phyloP scores from a whole-genome alignment of 1,140 invertebrate genomes.

The Brachionus rubens region DNA sequence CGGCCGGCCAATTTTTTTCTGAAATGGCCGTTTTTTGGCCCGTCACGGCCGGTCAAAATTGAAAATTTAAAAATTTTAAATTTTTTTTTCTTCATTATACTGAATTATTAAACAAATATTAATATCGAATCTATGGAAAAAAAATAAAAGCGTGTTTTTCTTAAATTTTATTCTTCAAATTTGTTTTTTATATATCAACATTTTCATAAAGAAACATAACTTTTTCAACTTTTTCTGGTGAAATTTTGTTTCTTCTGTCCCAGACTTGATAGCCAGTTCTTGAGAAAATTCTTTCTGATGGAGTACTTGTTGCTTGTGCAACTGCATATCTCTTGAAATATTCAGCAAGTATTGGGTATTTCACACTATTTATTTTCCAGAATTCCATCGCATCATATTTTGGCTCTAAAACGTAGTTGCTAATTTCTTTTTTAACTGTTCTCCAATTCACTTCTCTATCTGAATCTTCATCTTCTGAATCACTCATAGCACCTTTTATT shows the following conservation, averaged over 20 bases:
- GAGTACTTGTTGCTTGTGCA: neutral
- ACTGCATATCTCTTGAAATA: neutral
- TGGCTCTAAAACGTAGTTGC: neutral
- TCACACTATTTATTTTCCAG: neutral
- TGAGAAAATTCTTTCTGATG: slow-evolving; percentile 13
- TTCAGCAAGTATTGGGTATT: neutral
- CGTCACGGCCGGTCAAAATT: too few relatives aligned
- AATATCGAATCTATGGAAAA: too few relatives aligned
- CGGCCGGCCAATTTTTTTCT: too few relatives aligned
- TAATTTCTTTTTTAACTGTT: neutral
- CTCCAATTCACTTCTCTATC: neutral
- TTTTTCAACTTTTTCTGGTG: too few relatives aligned
- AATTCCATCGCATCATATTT: neutral
- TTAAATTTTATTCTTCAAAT: too few relatives aligned
- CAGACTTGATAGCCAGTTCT: neutral
- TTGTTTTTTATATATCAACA: too few relatives aligned
- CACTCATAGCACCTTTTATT: neutral
- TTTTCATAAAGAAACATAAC: too few relatives aligned
- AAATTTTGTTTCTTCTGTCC: neutral
- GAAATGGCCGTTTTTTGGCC: too few relatives aligned
- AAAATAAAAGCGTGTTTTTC: too few relatives aligned
- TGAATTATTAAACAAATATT: too few relatives aligned
- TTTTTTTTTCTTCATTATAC: too few relatives aligned
- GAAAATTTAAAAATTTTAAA: too few relatives aligned
- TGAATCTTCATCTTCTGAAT: neutral